These are phyloP conservation scores for Neogobius melanostomus DNA, from an alignment of 2,113 vertebrate species.

Conservation along the genomic window DNA sequence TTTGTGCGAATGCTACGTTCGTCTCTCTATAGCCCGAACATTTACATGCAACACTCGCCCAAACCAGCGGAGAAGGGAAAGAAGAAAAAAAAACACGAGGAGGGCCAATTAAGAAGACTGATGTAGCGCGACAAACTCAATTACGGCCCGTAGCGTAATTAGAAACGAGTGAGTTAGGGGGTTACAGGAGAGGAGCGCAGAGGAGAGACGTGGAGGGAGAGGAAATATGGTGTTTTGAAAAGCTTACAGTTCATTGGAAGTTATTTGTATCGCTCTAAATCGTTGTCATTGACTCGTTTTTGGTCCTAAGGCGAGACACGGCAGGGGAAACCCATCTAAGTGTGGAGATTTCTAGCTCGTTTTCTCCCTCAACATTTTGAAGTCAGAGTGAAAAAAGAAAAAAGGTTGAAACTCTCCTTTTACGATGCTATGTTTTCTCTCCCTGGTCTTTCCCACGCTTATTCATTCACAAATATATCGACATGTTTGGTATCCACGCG, in stretches of 20 bases:
- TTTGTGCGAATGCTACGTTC: slow-evolving; percentile 1
- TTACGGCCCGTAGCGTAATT: slow-evolving; percentile 54
- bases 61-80: slow-evolving; percentile 22
- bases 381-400: too few species aligned
- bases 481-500: too few species aligned
- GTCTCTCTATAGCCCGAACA: slow-evolving; percentile 23
- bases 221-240: neutral
- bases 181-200: neutral
- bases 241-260: neutral
- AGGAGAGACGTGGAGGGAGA: neutral
- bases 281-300: neutral
- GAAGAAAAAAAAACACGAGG: neutral
- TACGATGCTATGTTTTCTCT: too few species aligned
- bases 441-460: too few species aligned
- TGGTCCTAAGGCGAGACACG: too few species aligned
- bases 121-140: slow-evolving; percentile 65
- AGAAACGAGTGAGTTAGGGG: slow-evolving; percentile 41
- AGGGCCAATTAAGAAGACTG: slow-evolving; percentile 61
- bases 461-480: too few species aligned
- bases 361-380: too few species aligned
- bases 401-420: too few species aligned
- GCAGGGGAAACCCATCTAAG: too few species aligned
- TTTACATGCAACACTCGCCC: slow-evolving; percentile 15
- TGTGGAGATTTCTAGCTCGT: too few species aligned
- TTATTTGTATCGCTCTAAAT: neutral